Percentiles rank a stretch among this genome's conserved stretches.
phyloP scores from a whole-genome alignment of 2,888 invertebrate species.

The Matsumyia berberina region DNA sequence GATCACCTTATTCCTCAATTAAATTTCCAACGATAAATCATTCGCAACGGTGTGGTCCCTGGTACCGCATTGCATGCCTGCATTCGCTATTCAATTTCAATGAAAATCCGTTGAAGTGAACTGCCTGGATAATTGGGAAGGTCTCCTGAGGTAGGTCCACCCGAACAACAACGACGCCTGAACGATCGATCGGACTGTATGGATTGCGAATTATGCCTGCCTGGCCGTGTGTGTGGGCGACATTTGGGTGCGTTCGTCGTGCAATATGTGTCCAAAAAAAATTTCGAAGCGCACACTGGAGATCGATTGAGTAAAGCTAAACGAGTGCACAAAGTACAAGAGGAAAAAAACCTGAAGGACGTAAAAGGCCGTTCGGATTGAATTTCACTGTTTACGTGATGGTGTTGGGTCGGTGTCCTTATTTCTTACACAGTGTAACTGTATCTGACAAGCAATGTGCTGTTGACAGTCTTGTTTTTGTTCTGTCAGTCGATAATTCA shows the following conservation, averaged over 20 bases:
- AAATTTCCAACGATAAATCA: slow-evolving; percentile 66
- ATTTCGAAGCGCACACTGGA: not conserved
- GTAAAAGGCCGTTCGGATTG: slow-evolving; percentile 74
- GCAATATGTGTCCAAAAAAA: slow-evolving; percentile 54
- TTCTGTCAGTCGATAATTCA: slow-evolving; percentile 44
- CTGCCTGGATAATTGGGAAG: slow-evolving; percentile 75
- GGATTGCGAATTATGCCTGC: slow-evolving; percentile 52
- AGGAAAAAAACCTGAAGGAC: slow-evolving; percentile 60
- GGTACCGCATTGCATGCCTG: slow-evolving; percentile 29
- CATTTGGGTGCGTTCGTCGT: slow-evolving; percentile 63
- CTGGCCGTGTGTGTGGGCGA: slow-evolving; percentile 71
- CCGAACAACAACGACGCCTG: slow-evolving; percentile 38
- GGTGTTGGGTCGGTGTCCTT: slow-evolving; percentile 76
- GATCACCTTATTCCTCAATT: slow-evolving; percentile 71
- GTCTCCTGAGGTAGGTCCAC: slow-evolving; percentile 61
- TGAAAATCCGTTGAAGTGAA: slow-evolving; percentile 70
- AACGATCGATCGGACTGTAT: slow-evolving; percentile 46
- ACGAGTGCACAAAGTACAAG: slow-evolving; percentile 13
- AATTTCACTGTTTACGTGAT: slow-evolving; percentile 70
- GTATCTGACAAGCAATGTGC: slow-evolving; percentile 59
- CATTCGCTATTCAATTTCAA: slow-evolving; percentile 66
- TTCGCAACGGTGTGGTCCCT: slow-evolving; percentile 69
- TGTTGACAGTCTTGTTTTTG: not conserved
- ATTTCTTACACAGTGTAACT: slow-evolving; percentile 62
- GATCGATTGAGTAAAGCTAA: slow-evolving; percentile 32